A percentile compares a stretch with the other conserved stretches of the same genome.
These are phyloP conservation scores for Megalopta genalis DNA, from an alignment of 1,140 invertebrate species.

Conservation along the genomic window DNA sequence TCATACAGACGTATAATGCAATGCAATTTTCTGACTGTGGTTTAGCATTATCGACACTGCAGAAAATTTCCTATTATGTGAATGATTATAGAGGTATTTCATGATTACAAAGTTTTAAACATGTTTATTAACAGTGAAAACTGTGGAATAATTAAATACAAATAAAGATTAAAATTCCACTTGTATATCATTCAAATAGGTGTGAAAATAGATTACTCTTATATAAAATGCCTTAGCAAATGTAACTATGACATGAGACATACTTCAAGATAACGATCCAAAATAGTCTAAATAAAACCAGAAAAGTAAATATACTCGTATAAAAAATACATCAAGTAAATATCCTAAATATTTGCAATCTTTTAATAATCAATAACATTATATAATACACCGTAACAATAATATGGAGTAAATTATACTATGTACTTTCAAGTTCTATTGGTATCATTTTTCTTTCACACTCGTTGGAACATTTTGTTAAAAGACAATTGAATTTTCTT, in stretches of 20 bases:
- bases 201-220: slow-evolving; percentile 8
- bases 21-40: too few species aligned
- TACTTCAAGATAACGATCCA: not conserved
- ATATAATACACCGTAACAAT: slow-evolving; percentile 10
- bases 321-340: not conserved
- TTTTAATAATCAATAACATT: slow-evolving; percentile 8
- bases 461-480: not conserved
- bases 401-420: not conserved
- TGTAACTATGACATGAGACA: not conserved
- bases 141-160: not conserved
- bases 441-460: not conserved
- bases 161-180: not conserved
- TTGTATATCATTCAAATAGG: not conserved
- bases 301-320: not conserved
- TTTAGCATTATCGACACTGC: too few species aligned
- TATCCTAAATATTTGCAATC: not conserved
- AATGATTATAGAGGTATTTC: not conserved
- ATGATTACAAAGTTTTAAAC: not conserved
- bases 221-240: slow-evolving; percentile 10
- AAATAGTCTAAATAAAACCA: not conserved
- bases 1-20: too few species aligned
- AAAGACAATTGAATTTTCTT: not conserved
- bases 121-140: not conserved
- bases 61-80: not conserved
- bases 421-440: slow-evolving; percentile 7